Evolutionary conservation across 2,888 invertebrate genomes (phyloP).

Genomic region (Metellina segmentata): DNA sequence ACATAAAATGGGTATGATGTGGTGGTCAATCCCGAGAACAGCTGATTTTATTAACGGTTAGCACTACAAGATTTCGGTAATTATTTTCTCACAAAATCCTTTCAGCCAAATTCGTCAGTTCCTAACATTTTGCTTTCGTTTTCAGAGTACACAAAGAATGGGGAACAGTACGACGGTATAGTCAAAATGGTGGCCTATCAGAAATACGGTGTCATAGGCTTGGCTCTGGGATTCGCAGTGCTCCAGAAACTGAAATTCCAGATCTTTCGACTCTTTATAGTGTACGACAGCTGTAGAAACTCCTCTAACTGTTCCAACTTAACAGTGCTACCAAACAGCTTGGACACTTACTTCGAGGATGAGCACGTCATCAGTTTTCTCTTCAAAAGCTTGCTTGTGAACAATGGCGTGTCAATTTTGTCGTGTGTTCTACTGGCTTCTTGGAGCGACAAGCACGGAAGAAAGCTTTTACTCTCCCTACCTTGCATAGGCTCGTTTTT

Average conservation of each 20-base stretch:
- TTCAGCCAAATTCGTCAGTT: no score
- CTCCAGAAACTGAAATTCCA: slow-evolving; percentile 56
- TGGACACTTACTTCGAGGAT: slow-evolving; percentile 30
- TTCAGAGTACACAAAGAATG: neutral
- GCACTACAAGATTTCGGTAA: neutral
- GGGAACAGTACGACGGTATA: neutral
- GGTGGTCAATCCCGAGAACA: no score
- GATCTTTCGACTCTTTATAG: slow-evolving; percentile 50
- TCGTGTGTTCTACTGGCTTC: slow-evolving; percentile 40
- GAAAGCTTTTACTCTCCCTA: slow-evolving; percentile 33
- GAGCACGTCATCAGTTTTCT: slow-evolving; percentile 15
- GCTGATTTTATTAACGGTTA: neutral
- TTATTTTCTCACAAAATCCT: neutral
- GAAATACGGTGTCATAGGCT: slow-evolving; percentile 45
- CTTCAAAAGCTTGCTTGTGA: slow-evolving; percentile 39
- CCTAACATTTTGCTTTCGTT: neutral
- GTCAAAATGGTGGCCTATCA: slow-evolving; percentile 51
- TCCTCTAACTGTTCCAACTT: neutral
- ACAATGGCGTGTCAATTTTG: slow-evolving; percentile 34
- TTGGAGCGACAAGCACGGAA: slow-evolving; percentile 63
- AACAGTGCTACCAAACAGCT: slow-evolving; percentile 15
- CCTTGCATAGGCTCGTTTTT: slow-evolving; percentile 48
- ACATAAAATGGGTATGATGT: neutral
- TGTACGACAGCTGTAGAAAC: slow-evolving; percentile 12
- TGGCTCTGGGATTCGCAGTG: slow-evolving; percentile 20